phyloP scores from a whole-genome alignment of 2,113 vertebrate genomes.

The Hydropotes inermis region DNA sequence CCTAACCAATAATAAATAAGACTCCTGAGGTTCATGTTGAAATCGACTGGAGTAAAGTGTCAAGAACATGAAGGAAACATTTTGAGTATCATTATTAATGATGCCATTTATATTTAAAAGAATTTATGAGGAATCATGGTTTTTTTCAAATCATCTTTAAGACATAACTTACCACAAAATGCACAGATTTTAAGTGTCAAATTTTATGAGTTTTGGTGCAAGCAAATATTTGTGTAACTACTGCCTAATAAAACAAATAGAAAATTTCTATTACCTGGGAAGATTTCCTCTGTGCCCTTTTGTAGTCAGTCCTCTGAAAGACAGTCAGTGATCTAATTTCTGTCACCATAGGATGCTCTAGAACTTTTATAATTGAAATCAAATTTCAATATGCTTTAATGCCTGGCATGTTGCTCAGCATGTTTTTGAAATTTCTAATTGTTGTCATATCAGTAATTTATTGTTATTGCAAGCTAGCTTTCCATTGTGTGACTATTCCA shows the following conservation, averaged over 20 bases:
- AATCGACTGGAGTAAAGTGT: not conserved
- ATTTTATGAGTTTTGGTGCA: not conserved
- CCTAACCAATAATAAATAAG: not conserved
- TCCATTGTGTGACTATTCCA: not conserved
- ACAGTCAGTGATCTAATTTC: not conserved
- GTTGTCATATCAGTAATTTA: not conserved
- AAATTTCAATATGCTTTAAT: not conserved
- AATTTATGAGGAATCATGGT: not conserved
- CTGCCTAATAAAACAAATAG: not conserved
- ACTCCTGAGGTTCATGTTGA: not conserved
- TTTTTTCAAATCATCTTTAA: not conserved
- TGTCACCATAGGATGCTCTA: not conserved
- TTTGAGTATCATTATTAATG: not conserved
- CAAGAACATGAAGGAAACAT: not conserved
- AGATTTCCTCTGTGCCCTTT: not conserved
- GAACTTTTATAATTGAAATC: not conserved
- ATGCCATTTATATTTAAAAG: not conserved
- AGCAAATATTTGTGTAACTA: not conserved
- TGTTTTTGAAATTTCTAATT: not conserved
- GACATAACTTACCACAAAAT: not conserved
- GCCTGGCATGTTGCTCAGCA: not conserved
- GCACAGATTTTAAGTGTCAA: not conserved
- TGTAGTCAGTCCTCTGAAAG: not conserved
- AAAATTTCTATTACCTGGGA: not conserved
- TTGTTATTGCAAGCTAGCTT: not conserved